Percentiles rank a stretch among this genome's conserved stretches.
Evolutionary conservation across 2,797 vertebrate species (phyloP).

Genomic region (Pristis pectinata): DNA sequence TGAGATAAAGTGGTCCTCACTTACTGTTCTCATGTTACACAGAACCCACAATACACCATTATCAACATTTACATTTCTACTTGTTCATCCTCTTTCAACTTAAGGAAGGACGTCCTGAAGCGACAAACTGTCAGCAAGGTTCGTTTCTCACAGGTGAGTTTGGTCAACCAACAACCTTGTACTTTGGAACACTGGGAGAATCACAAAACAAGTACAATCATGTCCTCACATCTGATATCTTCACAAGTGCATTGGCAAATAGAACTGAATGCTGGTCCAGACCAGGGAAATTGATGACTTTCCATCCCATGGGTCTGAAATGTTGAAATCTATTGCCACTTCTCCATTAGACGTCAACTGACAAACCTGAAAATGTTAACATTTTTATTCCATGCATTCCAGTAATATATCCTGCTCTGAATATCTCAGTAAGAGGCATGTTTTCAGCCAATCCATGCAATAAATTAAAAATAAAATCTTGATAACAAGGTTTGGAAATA

Average conservation of each 20-base stretch:
- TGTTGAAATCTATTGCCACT: background rate
- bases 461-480: background rate
- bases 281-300: background rate
- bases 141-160: too few species aligned
- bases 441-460: background rate
- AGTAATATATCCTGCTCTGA: background rate
- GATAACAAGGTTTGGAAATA: background rate
- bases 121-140: too few species aligned
- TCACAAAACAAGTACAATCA: background rate
- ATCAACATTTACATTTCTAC: too few species aligned
- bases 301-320: background rate
- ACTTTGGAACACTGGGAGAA: background rate
- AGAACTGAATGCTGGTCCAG: background rate
- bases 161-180: background rate
- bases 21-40: too few species aligned
- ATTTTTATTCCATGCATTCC: background rate
- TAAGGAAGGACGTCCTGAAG: background rate
- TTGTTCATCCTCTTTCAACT: background rate
- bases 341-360: background rate
- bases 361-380: background rate
- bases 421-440: background rate
- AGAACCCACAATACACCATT: too few species aligned
- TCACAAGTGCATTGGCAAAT: too few species aligned
- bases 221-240: background rate
- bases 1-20: too few species aligned